phyloP scores from a whole-genome alignment of 2,113 vertebrate species.

The Columba janthina region DNA sequence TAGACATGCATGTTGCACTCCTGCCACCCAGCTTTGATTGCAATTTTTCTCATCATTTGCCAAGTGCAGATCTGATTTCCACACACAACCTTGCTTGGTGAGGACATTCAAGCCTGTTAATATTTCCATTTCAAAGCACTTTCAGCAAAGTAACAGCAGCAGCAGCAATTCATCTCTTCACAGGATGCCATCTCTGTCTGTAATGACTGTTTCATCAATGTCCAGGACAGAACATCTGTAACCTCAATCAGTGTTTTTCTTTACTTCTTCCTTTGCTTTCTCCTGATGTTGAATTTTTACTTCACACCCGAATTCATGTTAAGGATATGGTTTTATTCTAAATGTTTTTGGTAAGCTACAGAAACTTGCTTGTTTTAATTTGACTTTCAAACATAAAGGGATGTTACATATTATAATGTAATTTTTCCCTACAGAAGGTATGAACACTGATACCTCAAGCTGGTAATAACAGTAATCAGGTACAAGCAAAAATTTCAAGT shows the following conservation, averaged over 20 bases:
- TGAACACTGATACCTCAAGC: neutral
- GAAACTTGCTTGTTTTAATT: neutral
- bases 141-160: constrained; percentile 49
- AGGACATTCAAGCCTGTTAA: constrained; percentile 64
- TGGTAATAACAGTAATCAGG: neutral
- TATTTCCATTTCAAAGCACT: constrained; percentile 74
- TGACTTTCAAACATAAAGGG: neutral
- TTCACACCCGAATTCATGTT: neutral
- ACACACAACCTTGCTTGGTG: constrained; percentile 36
- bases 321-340: neutral
- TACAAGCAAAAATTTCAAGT: neutral
- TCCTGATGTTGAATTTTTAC: constrained; percentile 6
- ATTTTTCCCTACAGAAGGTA: neutral
- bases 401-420: neutral
- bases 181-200: constrained; percentile 38
- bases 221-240: constrained; percentile 63
- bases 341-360: neutral
- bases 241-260: neutral
- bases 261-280: neutral
- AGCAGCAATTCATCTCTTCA: constrained; percentile 61
- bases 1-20: constrained; percentile 3
- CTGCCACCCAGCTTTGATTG: constrained; percentile 32
- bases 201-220: constrained; percentile 59
- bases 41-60: constrained; percentile 54
- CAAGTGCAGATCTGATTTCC: constrained; percentile 57